Conservation (phyloP, 2,888 invertebrate species). For the Chrysolina haemoptera region DNA sequence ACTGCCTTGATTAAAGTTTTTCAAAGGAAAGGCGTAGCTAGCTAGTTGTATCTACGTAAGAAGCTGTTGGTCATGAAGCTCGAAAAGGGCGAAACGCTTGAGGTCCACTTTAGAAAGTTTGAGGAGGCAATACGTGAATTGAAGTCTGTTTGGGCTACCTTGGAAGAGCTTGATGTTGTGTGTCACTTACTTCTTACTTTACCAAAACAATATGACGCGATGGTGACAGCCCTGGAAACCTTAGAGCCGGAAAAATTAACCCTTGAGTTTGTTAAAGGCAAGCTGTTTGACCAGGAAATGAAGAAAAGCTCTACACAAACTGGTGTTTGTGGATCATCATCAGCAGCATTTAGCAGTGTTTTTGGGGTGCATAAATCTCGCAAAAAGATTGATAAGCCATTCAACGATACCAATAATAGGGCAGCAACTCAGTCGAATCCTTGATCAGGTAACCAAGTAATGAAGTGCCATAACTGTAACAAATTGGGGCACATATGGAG, state of each 20-base stretch:
- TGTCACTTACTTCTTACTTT: too few relatives aligned
- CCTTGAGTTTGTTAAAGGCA: constrained; percentile 28
- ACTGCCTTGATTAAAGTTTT: neutral
- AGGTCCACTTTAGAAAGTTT: constrained; percentile 8
- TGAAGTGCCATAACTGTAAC: neutral
- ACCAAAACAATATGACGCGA: too few relatives aligned
- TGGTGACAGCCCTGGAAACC: too few relatives aligned
- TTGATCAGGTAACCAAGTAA: constrained; percentile 1
- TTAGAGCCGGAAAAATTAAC: constrained; percentile 16
- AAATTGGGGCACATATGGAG: neutral
- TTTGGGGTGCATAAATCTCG: too few relatives aligned
- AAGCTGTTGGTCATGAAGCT: too few relatives aligned
- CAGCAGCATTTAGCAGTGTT: neutral
- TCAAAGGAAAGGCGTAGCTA: too few relatives aligned
- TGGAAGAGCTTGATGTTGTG: too few relatives aligned
- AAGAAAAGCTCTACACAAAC: neutral
- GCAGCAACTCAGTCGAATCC: neutral
- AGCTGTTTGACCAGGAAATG: neutral
- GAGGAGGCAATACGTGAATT: neutral
- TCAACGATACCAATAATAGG: neutral
- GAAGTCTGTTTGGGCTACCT: neutral
- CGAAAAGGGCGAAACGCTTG: too few relatives aligned
- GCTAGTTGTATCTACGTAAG: too few relatives aligned
- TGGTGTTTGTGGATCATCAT: neutral
- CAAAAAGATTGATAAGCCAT: too few relatives aligned